Evolutionary conservation across 30 jellyfish, hydroid and myxozoan species (phyloP), one percentile per base, ranked within the genome.

Genomic region (Rhopilema esculentum): DNA sequence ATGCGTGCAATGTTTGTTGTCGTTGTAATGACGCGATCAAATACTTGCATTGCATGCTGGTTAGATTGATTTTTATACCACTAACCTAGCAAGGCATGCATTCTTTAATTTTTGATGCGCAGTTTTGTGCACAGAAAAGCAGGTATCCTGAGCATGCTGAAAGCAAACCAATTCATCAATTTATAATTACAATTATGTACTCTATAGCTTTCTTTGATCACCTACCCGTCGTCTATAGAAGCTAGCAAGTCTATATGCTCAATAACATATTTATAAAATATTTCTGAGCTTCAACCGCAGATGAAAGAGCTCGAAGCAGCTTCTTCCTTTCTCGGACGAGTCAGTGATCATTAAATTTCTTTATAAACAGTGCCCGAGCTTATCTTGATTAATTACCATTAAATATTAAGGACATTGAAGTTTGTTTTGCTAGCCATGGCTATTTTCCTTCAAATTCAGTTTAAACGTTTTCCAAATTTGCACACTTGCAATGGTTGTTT

Each of bases 111-210:
- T 69, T 83, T 69, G 28, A 83, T 68, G 62, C 8, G 20, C 29
- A 75, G 22, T 24, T 40, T 53, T 27, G 8, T 27, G 69, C 49
- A 49, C 4, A 0, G 16, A 27, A 67, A 21, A 26, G 84, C 94
- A 85, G 94, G 94, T 85, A 83, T 67, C 67, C 52, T 33, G 30
- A 27, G 65, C 85, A 53, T 40, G 70, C 63, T 32, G 72, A 62
- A 62, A 32, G 22, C 86, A 85, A 70, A 25, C 52, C 53, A 21
- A 73, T 76, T 85, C 94, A 85, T 84, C 1, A 26, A 82, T 82
- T 67, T 52, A n/a, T 82, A 71, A 31, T 22, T 67, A 28, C 31
- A 29, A 72, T 30, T 61, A 77, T 62, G 82, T 16, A 49, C 93
- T 29, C 30, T 31, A 27, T 1, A 62, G 87, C 82, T 68, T 84